Evolutionary conservation across 2,113 vertebrate genomes (phyloP).

Genomic region (Carettochelys insculpta): DNA sequence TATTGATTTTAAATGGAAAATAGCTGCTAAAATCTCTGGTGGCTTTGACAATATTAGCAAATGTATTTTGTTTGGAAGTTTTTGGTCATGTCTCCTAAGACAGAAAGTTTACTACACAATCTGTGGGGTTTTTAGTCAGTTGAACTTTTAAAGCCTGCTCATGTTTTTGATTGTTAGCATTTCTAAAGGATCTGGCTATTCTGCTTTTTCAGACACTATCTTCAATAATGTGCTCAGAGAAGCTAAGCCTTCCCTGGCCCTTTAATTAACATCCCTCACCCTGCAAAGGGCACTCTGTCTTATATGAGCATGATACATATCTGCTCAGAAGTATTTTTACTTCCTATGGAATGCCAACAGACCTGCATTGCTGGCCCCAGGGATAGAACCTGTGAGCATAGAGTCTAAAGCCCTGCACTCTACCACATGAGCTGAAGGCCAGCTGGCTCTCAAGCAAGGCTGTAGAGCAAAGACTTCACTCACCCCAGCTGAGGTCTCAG

Average conservation of each 20-base stretch:
- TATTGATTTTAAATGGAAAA: background rate
- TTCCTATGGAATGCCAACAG: fast-evolving
- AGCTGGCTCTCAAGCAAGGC: too few relatives aligned
- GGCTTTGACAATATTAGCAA: background rate
- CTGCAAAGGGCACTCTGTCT: fast-evolving
- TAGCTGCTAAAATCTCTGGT: background rate
- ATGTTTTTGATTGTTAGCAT: background rate
- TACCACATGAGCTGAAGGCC: too few relatives aligned
- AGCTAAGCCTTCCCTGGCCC: background rate
- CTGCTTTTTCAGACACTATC: background rate
- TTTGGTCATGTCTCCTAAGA: too few relatives aligned
- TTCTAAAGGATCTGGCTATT: background rate
- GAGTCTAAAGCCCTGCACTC: too few relatives aligned
- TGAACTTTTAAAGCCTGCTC: background rate
- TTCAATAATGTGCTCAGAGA: background rate
- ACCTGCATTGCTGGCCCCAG: too few relatives aligned
- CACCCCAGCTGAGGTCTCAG: too few relatives aligned
- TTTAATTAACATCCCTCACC: background rate
- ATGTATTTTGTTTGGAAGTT: background rate
- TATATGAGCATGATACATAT: background rate
- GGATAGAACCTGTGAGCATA: too few relatives aligned
- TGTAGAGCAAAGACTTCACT: too few relatives aligned
- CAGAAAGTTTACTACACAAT: fast-evolving
- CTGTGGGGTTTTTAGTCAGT: fast-evolving
- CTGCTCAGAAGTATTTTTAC: background rate